Evolutionary conservation across 1,140 invertebrate genomes (phyloP).

Genomic region (Phortica variegata): DNA sequence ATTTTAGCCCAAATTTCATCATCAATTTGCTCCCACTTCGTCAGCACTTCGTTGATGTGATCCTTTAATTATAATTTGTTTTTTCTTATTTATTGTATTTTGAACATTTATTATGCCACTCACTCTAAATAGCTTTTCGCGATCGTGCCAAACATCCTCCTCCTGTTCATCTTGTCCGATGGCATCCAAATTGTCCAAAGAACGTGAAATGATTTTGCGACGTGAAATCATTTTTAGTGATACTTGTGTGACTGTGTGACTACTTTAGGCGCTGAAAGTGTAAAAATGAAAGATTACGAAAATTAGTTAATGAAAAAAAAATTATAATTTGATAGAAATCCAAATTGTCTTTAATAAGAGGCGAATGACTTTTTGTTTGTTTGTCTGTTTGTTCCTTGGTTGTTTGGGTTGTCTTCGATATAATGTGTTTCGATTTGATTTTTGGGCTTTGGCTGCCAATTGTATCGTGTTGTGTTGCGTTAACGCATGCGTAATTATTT

Average conservation of each 20-base stretch:
- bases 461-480: too few species aligned
- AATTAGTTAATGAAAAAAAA: constrained; percentile 21
- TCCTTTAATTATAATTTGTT: constrained; percentile 66
- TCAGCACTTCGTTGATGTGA: constrained; percentile 92
- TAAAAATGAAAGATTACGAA: constrained; percentile 15
- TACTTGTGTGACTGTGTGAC: constrained; percentile 19
- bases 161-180: constrained; percentile 73
- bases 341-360: background rate
- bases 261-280: constrained; percentile 20
- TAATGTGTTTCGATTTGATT: constrained; percentile 28
- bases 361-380: constrained; percentile 27
- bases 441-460: too few species aligned
- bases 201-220: constrained; percentile 84
- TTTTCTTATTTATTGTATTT: background rate
- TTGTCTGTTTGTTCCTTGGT: too few species aligned
- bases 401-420: constrained; percentile 22
- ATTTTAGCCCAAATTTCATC: constrained; percentile 98
- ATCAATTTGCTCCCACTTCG: constrained; percentile 96
- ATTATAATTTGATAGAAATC: constrained; percentile 3
- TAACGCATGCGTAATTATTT: too few species aligned
- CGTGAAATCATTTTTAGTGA: constrained; percentile 76
- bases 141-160: constrained; percentile 91
- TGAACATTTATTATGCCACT: constrained; percentile 35
- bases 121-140: constrained; percentile 92
- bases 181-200: constrained; percentile 83